Evolutionary conservation across 1,140 invertebrate genomes (phyloP), one percentile per base, ranked within the genome.

Genomic region (Mylabris phalerata): DNA sequence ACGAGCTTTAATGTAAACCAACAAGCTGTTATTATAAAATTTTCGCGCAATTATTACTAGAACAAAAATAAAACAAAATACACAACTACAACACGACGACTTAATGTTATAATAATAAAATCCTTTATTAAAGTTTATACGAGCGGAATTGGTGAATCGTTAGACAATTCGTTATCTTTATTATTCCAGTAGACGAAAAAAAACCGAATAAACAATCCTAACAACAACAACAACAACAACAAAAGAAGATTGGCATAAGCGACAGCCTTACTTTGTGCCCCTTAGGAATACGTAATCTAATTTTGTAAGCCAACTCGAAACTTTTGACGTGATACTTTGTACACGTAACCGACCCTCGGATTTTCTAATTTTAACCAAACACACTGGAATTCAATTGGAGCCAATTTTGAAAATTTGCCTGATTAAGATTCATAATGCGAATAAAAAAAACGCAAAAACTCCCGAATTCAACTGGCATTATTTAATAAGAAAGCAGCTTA

Each of bases 211-310:
- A 32, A 32, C 32, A 32, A 32, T 32, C 46, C 51, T 46, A 32
- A 43, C 47, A 59, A 32, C 7, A 32, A 32, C 32, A 32, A 32
- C 7, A 32, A 32, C 32, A 32, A 32, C 32, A 32, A 32, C 32
- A 32, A 32, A 32, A 52, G 48, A 52, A 50, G 57, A 55, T 50
- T 48, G 57, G 50, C 50, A 59, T 54, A 56, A 65, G 44, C 48
- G 48, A 55, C 51, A 55, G 59, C 50, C 59, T 60, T 60, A 64
- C 59, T 61, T 13, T 64, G 55, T 50, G 55, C 59, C 63, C 59
- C 59, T 39, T 46, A 47, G 55, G 60, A 62, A 62, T 56, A 65
- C 48, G 50, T 64, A 64, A 64, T 64, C 63, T 64, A 64, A 64
- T 64, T 64, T 64, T 57, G 51, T 61, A 55, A 64, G 61, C 56